A percentile compares a stretch with the other conserved stretches of the same genome.
Conservation (phyloP, 2,113 vertebrate species). For the Mungos mungo region DNA sequence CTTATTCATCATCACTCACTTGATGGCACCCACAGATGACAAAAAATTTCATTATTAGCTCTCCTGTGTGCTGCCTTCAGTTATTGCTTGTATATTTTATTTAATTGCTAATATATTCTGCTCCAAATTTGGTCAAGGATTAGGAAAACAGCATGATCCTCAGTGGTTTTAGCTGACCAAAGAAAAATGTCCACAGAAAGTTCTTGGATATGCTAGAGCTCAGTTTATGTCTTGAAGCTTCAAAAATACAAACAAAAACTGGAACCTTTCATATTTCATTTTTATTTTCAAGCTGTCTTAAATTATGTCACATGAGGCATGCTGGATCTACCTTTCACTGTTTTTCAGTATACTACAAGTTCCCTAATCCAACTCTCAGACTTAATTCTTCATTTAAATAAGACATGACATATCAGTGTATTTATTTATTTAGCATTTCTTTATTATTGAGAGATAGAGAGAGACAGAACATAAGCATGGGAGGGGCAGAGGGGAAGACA, state of each 20-base stretch:
- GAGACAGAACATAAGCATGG: too few relatives aligned
- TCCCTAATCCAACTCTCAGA: background rate
- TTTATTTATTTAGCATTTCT: background rate
- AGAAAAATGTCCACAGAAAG: background rate
- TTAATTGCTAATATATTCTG: background rate
- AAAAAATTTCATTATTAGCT: background rate
- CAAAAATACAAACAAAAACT: conserved; percentile 1
- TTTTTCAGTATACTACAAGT: background rate
- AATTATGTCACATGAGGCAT: background rate
- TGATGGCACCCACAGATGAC: background rate
- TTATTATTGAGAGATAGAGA: too few relatives aligned
- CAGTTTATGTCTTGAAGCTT: background rate
- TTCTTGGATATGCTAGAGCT: background rate
- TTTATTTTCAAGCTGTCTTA: background rate
- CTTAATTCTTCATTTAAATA: conserved; percentile 3
- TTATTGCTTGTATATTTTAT: background rate
- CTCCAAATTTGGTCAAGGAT: background rate
- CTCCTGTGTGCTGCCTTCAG: background rate
- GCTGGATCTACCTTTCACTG: background rate
- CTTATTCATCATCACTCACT: background rate
- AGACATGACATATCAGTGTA: background rate
- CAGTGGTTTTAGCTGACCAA: background rate
- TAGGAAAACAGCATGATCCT: background rate
- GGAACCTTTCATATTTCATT: background rate
- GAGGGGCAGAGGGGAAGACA: too few relatives aligned